phyloP scores from a whole-genome alignment of 2,113 vertebrate species.

The Corythoichthys haematopterus region DNA sequence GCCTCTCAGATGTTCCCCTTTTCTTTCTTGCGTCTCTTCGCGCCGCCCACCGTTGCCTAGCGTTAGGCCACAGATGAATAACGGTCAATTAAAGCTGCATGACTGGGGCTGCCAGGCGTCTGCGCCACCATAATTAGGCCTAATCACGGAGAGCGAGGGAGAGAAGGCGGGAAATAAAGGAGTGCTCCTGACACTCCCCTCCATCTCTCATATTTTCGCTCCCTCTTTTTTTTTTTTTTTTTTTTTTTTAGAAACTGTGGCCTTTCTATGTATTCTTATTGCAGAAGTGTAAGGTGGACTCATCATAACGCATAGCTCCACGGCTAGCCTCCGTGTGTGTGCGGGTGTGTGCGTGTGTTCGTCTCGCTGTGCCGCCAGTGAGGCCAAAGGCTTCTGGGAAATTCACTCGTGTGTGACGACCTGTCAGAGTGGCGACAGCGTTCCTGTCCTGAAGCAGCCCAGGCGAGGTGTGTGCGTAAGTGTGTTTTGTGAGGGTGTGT shows the following conservation, averaged over 20 bases:
- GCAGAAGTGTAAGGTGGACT: conserved; percentile 37
- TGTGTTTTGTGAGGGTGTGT: conserved; percentile 20
- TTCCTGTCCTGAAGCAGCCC: conserved; percentile 60
- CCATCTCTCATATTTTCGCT: conserved; percentile 48
- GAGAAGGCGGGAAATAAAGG: conserved; percentile 8
- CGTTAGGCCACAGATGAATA: conserved; percentile 83
- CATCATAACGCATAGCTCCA: conserved; percentile 37
- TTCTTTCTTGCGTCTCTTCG: conserved; percentile 65
- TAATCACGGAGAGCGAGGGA: conserved; percentile 79
- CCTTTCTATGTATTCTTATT: conserved; percentile 40
- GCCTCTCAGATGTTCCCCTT: conserved; percentile 62
- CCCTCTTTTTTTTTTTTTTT: conserved; percentile 63
- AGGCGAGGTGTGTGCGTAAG: conserved; percentile 40
- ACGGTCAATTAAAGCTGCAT: conserved; percentile 87
- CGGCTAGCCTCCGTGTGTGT: neutral
- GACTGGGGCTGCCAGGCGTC: conserved; percentile 82
- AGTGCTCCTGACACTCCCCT: conserved; percentile 63
- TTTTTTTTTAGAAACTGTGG: conserved; percentile 13
- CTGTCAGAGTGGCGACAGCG: conserved; percentile 76
- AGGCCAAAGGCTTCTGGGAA: conserved; percentile 69
- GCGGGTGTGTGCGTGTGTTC: neutral
- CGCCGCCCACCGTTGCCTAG: conserved; percentile 59
- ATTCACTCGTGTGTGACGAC: conserved; percentile 77
- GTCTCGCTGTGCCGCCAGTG: conserved; percentile 54
- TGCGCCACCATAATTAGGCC: conserved; percentile 91